A percentile compares a stretch with the other conserved stretches of the same genome.
phyloP scores from a whole-genome alignment of 2,888 invertebrate species.

The Trissoscelio sp. region DNA sequence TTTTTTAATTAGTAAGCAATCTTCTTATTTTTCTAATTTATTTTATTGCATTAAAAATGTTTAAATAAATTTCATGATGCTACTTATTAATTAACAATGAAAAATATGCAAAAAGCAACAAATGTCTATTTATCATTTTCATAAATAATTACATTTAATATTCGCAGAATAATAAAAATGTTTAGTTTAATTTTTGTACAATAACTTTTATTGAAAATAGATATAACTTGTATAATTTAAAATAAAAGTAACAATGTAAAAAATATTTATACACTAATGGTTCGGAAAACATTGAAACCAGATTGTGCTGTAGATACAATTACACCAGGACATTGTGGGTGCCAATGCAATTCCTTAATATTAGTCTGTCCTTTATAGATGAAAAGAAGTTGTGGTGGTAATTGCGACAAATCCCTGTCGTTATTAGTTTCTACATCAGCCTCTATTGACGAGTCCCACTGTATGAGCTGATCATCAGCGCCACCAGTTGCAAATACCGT shows the following conservation, averaged over 20 bases:
- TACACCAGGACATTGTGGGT: constrained; percentile 96
- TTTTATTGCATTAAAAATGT: no score
- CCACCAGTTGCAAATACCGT: constrained; percentile 97
- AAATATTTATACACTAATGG: constrained; percentile 93
- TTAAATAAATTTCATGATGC: no score
- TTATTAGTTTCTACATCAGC: constrained; percentile 87
- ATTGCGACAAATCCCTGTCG: constrained; percentile 83
- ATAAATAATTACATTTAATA: no score
- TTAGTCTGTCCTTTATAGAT: constrained; percentile 99
- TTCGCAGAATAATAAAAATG: no score
- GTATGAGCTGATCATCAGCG: constrained; percentile 96
- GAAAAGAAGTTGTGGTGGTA: constrained; percentile 98
- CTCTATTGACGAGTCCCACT: constrained; percentile 98
- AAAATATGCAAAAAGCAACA: no score
- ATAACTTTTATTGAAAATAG: constrained; percentile 37
- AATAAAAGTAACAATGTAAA: constrained; percentile 50
- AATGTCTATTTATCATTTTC: no score
- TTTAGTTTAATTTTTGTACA: no score
- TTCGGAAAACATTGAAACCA: constrained; percentile 98
- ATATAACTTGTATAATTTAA: constrained; percentile 36
- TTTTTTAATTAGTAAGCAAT: no score
- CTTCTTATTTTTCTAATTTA: no score
- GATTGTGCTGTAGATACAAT: constrained; percentile 96
- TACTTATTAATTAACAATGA: no score
- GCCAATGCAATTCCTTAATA: constrained; percentile 99